Conservation (phyloP, 1,140 invertebrate species). For the Listronotus oregonensis region DNA sequence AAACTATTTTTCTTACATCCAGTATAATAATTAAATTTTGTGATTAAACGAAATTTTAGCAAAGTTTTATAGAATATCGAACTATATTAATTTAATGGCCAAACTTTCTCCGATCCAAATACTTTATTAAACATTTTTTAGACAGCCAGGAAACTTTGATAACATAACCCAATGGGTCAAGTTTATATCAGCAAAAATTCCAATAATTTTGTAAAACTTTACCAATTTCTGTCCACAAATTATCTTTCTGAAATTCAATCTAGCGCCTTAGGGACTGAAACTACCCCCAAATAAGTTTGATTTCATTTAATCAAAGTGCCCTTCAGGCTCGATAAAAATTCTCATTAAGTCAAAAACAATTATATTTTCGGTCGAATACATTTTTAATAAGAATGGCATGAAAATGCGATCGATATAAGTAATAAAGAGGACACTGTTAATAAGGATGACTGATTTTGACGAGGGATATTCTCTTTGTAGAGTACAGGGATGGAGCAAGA, state of each 20-base stretch:
- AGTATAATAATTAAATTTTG: too few relatives aligned
- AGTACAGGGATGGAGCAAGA: too few relatives aligned
- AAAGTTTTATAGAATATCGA: too few relatives aligned
- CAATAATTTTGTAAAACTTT: conserved; percentile 12
- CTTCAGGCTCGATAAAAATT: background rate
- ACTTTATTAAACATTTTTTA: too few relatives aligned
- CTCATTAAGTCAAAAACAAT: conserved; percentile 9
- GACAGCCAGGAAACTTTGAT: conserved; percentile 10
- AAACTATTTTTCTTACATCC: too few relatives aligned
- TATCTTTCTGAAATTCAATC: conserved; percentile 16
- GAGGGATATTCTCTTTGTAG: too few relatives aligned
- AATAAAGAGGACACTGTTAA: background rate
- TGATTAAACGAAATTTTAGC: too few relatives aligned
- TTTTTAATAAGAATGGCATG: conserved; percentile 12
- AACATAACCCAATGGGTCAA: conserved; percentile 12
- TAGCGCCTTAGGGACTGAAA: background rate
- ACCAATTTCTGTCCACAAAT: conserved; percentile 17
- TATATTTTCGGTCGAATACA: conserved; percentile 7
- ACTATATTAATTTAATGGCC: too few relatives aligned
- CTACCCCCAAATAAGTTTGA: conserved; percentile 12
- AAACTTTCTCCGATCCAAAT: too few relatives aligned
- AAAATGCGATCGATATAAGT: background rate
- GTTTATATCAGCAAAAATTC: conserved; percentile 14
- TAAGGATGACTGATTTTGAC: background rate
- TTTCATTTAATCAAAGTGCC: conserved; percentile 2